A percentile compares a stretch with the other conserved stretches of the same genome.
phyloP scores from a whole-genome alignment of 2,113 vertebrate genomes.

The Pseudopodoces humilis region DNA sequence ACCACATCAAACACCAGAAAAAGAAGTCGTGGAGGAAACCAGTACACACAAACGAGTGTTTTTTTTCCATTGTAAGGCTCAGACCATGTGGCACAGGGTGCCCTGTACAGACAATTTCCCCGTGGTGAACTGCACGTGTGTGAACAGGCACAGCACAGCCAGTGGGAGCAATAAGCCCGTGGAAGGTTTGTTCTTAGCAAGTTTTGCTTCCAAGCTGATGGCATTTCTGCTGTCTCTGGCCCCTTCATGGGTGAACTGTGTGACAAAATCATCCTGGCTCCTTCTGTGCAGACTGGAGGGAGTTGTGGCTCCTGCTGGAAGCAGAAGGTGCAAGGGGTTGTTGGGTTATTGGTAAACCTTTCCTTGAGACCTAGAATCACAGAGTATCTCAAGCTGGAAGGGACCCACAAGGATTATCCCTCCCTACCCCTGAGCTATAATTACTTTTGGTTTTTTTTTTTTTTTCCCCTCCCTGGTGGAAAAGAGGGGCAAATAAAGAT shows the following conservation, averaged over 20 bases:
- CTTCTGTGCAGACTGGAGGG: neutral
- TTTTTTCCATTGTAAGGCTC: neutral
- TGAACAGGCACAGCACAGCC: neutral
- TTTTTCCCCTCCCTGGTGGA: neutral
- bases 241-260: neutral
- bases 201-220: neutral
- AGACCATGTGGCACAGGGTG: neutral
- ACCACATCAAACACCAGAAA: neutral
- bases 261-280: neutral
- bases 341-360: neutral
- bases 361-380: neutral
- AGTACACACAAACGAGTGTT: neutral
- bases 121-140: neutral
- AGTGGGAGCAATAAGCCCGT: accelerated
- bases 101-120: neutral
- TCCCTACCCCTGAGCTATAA: neutral
- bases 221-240: neutral
- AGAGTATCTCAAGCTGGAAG: neutral
- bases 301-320: neutral
- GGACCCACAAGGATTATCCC: neutral
- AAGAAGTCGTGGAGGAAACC: neutral
- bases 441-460: neutral
- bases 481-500: neutral
- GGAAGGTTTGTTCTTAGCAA: neutral
- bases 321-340: neutral